phyloP scores from a whole-genome alignment of 2,888 invertebrate genomes.

The Scrobipalpa costella region DNA sequence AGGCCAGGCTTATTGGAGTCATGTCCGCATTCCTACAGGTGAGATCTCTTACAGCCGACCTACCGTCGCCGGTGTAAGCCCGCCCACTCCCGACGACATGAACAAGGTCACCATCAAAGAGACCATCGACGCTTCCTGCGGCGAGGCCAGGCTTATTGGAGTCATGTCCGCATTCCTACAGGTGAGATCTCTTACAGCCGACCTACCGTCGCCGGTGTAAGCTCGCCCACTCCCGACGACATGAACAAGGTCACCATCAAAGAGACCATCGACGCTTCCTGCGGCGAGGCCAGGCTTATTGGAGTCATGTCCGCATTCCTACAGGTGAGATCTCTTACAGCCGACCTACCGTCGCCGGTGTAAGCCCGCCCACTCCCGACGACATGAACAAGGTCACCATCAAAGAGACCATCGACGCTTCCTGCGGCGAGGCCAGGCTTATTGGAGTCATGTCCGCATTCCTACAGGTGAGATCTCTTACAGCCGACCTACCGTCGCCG shows the following conservation, averaged over 20 bases:
- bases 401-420: conserved; percentile 53
- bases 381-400: conserved; percentile 51
- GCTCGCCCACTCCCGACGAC: conserved; percentile 65
- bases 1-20: too few species aligned
- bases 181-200: conserved; percentile 75
- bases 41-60: too few species aligned
- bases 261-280: conserved; percentile 55
- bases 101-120: conserved; percentile 49
- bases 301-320: conserved; percentile 94
- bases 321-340: conserved; percentile 81
- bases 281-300: conserved; percentile 86
- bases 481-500: conserved; percentile 49
- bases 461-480: conserved; percentile 84
- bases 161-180: conserved; percentile 93
- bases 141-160: conserved; percentile 88
- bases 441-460: conserved; percentile 94
- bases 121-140: conserved; percentile 58
- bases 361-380: conserved; percentile 66
- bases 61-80: conserved; percentile 62
- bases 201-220: conserved; percentile 54
- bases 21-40: too few species aligned
- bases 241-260: conserved; percentile 47
- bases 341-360: conserved; percentile 48
- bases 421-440: conserved; percentile 84
- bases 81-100: conserved; percentile 62